A percentile compares a stretch with the other conserved stretches of the same genome.
Conservation (phyloP, 1,140 invertebrate genomes). For the Thrips palmi region DNA sequence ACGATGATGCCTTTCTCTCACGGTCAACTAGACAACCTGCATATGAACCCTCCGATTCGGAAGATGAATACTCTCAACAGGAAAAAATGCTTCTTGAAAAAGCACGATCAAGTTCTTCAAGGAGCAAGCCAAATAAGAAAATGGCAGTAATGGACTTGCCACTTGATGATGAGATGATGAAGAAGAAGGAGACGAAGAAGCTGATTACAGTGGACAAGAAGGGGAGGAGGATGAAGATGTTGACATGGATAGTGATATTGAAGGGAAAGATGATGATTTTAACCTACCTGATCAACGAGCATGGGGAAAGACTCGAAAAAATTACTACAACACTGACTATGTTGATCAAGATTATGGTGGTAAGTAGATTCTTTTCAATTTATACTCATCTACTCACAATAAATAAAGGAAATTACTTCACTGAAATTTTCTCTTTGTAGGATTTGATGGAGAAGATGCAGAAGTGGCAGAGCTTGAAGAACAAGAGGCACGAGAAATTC, state of each 20-base stretch:
- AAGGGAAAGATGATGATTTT: slow-evolving; percentile 34
- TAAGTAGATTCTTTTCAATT: slow-evolving; percentile 13
- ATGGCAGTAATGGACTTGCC: slow-evolving; percentile 30
- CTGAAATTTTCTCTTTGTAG: slow-evolving; percentile 14
- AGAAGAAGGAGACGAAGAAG: slow-evolving; percentile 31
- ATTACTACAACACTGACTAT: slow-evolving; percentile 74
- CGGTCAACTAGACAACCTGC: too few relatives aligned
- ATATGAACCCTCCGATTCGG: slow-evolving; percentile 48
- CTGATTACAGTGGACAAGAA: slow-evolving; percentile 23
- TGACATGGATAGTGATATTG: slow-evolving; percentile 52
- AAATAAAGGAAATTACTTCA: not conserved
- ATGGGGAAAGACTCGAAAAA: slow-evolving; percentile 64
- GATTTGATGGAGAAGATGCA: slow-evolving; percentile 49
- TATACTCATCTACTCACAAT: not conserved
- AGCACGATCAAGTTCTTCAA: slow-evolving; percentile 26
- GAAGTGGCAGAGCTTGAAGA: slow-evolving; percentile 63
- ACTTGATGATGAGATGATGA: slow-evolving; percentile 18
- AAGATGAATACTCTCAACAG: slow-evolving; percentile 43
- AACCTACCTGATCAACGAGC: slow-evolving; percentile 57
- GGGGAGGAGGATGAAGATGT: slow-evolving; percentile 18
- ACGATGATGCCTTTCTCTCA: too few relatives aligned
- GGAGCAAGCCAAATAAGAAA: slow-evolving; percentile 20
- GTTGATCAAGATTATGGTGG: slow-evolving; percentile 68
- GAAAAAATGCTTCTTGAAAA: slow-evolving; percentile 42
- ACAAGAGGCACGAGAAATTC: slow-evolving; percentile 64